Base-by-base conservation (phyloP, 92 coral and sea anemone species). In the Desmophyllum pertusum region DNA sequence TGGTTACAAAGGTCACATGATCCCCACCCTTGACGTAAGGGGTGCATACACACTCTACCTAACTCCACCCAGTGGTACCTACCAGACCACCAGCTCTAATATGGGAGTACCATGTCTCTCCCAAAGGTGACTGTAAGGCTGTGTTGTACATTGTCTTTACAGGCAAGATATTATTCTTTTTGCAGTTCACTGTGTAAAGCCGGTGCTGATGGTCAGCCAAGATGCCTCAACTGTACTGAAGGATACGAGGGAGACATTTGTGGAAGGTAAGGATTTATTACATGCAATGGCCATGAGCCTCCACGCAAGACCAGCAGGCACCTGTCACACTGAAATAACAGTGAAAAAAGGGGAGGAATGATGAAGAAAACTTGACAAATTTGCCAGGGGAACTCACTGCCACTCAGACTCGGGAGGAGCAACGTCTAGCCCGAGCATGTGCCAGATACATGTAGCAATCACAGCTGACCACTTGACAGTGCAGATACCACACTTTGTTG, bases 171-270 rank as follows among this genome's bases (percentile, higher is more conserved):
- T 65, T 65, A 5, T 15, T 23, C 41, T 35, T 36, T 67, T 79
- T 82, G 23, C 81, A 95, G 99, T 52, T 66, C 93, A 36, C 84
- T 97, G 61, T 97, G 99, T 72, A 72, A 61, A 42, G 93, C 89
- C 50, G 84, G 83, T 41, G 41, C 72, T 40, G 86, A 85, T 79
- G 99, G 99, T 39, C 46, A 72, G 42, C 97, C 98, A 10, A 76
- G 86, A 57, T 97, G 99, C 61, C 91, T 86, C 5, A 97, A 97
- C 81, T 97, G 99, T 64, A 94, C 99, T 59, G 81, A 78, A 31
- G 99, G 99, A 43, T 97, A 97, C 57, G 95, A 97, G 77, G 91
- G 94, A 21, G 89, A 75, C 25, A 90, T 87, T 25, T 97, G 99
- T 76, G 93, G 88, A 80, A 92, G 94, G 99, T 97, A 83, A 82